A percentile compares a stretch with the other conserved stretches of the same genome.
These are phyloP conservation scores for Tortrix viridana DNA, from an alignment of 2,888 invertebrate species.

Conservation along the genomic window DNA sequence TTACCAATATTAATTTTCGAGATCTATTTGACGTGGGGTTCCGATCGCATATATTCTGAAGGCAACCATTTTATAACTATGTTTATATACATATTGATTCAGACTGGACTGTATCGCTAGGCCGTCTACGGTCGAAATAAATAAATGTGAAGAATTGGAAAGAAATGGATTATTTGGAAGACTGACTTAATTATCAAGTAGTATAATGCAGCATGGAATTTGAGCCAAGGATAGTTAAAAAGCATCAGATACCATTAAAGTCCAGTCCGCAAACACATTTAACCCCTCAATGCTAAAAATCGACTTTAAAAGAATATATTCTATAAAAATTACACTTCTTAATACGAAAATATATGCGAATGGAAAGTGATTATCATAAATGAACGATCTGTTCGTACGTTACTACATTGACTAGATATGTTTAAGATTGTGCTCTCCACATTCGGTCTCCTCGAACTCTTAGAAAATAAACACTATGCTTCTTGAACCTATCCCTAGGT, in stretches of 20 bases:
- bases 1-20: constrained; percentile 74
- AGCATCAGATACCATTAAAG: not conserved
- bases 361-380: constrained; percentile 67
- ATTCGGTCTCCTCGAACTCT: constrained; percentile 54
- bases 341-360: constrained; percentile 77
- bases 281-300: constrained; percentile 17
- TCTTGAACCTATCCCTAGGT: constrained; percentile 71
- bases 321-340: constrained; percentile 43
- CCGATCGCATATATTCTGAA: constrained; percentile 77
- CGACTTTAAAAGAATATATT: constrained; percentile 35
- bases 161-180: constrained; percentile 20
- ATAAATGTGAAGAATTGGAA: constrained; percentile 2
- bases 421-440: constrained; percentile 76
- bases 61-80: constrained; percentile 45
- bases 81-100: constrained; percentile 28
- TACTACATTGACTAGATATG: constrained; percentile 83
- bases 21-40: constrained; percentile 66
- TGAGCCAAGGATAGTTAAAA: too few relatives aligned
- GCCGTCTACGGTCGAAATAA: constrained; percentile 21
- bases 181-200: constrained; percentile 25
- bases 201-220: not conserved
- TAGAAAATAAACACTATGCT: constrained; percentile 77
- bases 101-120: constrained; percentile 34
- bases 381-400: constrained; percentile 63
- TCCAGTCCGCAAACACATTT: constrained; percentile 17